phyloP scores from a whole-genome alignment of 2,888 invertebrate genomes.

The Xestia ashworthii region DNA sequence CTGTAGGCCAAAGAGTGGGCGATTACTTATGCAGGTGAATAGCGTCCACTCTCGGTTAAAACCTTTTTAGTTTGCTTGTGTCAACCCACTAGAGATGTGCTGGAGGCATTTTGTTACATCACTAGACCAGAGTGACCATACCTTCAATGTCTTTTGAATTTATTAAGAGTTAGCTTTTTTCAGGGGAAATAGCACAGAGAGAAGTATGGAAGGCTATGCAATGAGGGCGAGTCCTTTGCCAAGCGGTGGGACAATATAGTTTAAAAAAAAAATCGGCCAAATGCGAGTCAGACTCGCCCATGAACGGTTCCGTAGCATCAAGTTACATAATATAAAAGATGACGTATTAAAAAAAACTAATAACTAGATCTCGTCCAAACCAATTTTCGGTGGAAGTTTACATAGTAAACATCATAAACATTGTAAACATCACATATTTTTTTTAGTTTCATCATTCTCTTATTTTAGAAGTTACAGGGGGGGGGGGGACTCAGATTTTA shows the following conservation, averaged over 20 bases:
- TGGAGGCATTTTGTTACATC: slow-evolving; percentile 1
- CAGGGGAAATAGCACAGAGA: neutral
- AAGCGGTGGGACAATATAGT: neutral
- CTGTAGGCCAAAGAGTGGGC: neutral
- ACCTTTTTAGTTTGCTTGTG: slow-evolving; percentile 6
- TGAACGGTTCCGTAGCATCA: no score
- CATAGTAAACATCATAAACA: no score
- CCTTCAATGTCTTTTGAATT: neutral
- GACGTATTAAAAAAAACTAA: no score
- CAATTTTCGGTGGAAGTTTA: no score
- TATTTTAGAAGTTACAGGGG: no score
- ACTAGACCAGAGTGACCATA: neutral
- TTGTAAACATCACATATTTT: no score
- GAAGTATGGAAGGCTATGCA: neutral
- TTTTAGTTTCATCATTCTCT: no score
- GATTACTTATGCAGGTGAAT: slow-evolving; percentile 16
- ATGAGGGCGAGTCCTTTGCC: no score
- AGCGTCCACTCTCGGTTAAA: neutral
- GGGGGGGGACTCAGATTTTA: no score
- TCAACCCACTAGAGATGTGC: neutral
- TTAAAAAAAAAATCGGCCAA: neutral
- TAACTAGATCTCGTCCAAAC: no score
- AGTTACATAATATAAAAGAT: no score
- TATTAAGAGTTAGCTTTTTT: neutral
- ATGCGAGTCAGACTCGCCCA: no score